Conservation (phyloP, 64 coral and sea anemone species). For the Montipora capricornis region DNA sequence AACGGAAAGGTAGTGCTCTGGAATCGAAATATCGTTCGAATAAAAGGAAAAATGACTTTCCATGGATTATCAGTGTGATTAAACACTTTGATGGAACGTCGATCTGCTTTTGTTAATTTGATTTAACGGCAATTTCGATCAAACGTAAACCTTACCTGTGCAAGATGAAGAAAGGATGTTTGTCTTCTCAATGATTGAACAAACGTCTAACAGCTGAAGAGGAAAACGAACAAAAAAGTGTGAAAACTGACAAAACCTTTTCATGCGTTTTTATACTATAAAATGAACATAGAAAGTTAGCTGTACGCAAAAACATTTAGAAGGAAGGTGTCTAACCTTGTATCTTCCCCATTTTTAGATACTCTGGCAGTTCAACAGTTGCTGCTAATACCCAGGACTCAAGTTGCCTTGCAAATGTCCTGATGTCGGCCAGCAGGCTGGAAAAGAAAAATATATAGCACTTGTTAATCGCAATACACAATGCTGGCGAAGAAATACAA, state of each 20-base stretch:
- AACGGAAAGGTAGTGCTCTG: too few species aligned
- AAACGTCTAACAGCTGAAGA: slow-evolving; percentile 81
- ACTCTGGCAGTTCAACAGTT: slow-evolving; percentile 89
- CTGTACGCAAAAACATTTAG: too few species aligned
- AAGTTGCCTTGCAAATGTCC: slow-evolving; percentile 92
- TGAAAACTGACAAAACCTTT: too few species aligned
- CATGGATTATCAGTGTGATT: neutral
- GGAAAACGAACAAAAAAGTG: neutral
- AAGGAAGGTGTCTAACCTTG: slow-evolving; percentile 70
- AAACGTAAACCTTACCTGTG: slow-evolving; percentile 70
- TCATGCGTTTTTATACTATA: neutral
- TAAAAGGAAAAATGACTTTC: too few species aligned
- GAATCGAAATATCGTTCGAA: too few species aligned
- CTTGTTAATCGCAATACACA: neutral
- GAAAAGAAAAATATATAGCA: neutral
- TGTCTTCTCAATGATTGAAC: slow-evolving; percentile 89
- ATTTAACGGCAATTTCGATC: too few species aligned
- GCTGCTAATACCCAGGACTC: slow-evolving; percentile 90
- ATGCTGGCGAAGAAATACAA: too few species aligned
- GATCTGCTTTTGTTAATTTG: neutral
- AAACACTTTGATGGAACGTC: neutral
- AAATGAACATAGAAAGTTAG: neutral
- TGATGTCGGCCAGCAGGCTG: slow-evolving; percentile 92
- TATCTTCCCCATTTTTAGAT: slow-evolving; percentile 89
- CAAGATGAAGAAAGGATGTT: slow-evolving; percentile 96